A percentile compares a stretch with the other conserved stretches of the same genome.
These are phyloP conservation scores for Pterophyllum scalare DNA, from an alignment of 2,113 vertebrate genomes.

Conservation along the genomic window DNA sequence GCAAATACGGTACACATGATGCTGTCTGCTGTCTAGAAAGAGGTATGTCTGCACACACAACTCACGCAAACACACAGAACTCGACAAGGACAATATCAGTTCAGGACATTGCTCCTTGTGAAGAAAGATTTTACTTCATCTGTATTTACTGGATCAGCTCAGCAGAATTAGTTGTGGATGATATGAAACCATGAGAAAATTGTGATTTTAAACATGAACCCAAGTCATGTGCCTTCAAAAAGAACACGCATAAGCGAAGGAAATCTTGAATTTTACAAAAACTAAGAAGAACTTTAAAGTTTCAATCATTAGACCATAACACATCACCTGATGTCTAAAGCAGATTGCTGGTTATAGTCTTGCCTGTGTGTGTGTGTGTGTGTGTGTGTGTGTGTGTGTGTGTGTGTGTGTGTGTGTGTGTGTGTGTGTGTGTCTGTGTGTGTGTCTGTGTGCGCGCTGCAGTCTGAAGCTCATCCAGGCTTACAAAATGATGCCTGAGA, in stretches of 20 bases:
- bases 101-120: neutral
- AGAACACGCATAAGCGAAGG: neutral
- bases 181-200: neutral
- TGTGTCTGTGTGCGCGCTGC: slow-evolving; percentile 35
- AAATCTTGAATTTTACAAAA: slow-evolving; percentile 3
- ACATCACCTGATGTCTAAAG: neutral
- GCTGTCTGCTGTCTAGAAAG: slow-evolving; percentile 85
- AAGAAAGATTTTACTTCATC: neutral
- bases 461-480: slow-evolving; percentile 71
- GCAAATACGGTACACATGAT: slow-evolving; percentile 77
- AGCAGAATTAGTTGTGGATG: neutral
- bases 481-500: slow-evolving; percentile 66
- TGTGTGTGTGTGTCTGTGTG: neutral
- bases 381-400: neutral
- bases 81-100: neutral
- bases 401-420: neutral
- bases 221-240: neutral
- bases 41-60: slow-evolving; percentile 79
- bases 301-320: no score
- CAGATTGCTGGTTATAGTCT: neutral
- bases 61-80: neutral
- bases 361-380: neutral
- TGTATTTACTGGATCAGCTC: neutral
- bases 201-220: no score
- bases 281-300: neutral